phyloP scores from a whole-genome alignment of 1,140 invertebrate genomes.

The Araneus ventricosus region DNA sequence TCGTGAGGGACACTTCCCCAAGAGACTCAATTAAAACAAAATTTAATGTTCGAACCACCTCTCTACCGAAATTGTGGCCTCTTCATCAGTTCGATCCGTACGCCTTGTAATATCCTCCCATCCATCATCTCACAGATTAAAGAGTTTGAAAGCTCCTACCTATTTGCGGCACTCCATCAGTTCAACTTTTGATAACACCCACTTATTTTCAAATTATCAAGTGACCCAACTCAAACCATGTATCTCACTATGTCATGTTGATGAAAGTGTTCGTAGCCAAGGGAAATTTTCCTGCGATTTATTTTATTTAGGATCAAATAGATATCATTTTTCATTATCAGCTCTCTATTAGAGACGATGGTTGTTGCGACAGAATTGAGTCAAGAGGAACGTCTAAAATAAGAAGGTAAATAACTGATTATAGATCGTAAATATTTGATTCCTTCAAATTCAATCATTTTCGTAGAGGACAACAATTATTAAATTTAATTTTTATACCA shows the following conservation, averaged over 20 bases:
- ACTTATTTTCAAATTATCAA: slow-evolving; percentile 69
- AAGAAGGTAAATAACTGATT: neutral
- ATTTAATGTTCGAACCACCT: neutral
- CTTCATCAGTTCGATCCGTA: neutral
- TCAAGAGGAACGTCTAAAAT: neutral
- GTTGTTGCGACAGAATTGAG: neutral
- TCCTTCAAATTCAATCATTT: neutral
- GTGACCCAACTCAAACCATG: neutral
- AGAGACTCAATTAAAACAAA: neutral
- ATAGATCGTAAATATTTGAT: neutral
- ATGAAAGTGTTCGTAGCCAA: slow-evolving; percentile 39
- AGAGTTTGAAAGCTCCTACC: slow-evolving; percentile 37
- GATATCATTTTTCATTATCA: neutral
- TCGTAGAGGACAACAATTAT: neutral
- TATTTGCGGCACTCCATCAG: slow-evolving; percentile 56
- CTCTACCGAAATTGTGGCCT: neutral
- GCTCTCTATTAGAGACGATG: neutral
- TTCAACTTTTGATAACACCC: slow-evolving; percentile 39
- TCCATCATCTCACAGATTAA: slow-evolving; percentile 60
- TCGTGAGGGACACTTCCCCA: too few species aligned
- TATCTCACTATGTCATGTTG: slow-evolving; percentile 58
- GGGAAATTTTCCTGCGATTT: neutral
- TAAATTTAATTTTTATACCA: neutral
- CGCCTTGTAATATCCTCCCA: slow-evolving; percentile 1
- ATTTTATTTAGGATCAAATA: neutral